These are phyloP conservation scores for Ochotona princeps DNA, from an alignment of 2,113 vertebrate species.

Conservation along the genomic window DNA sequence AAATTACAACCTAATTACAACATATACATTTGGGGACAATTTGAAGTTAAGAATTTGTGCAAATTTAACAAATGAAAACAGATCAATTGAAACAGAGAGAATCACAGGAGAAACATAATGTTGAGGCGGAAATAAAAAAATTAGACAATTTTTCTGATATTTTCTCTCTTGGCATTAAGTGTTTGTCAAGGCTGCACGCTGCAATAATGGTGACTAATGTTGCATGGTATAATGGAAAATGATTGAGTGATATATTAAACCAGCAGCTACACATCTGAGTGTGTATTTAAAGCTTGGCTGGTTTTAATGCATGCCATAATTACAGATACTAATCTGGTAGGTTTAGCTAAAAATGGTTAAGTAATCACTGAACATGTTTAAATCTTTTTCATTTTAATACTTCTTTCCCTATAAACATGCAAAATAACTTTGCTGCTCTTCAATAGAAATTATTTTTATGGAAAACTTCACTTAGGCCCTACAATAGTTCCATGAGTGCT, in stretches of 20 bases:
- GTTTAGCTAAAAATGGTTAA: conserved; percentile 68
- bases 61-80: conserved; percentile 65
- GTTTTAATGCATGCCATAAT: conserved; percentile 61
- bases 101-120: conserved; percentile 36
- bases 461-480: background rate
- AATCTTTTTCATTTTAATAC: conserved; percentile 50
- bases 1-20: conserved; percentile 74
- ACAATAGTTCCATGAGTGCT: background rate
- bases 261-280: conserved; percentile 37
- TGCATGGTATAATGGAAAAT: conserved; percentile 55
- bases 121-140: conserved; percentile 37
- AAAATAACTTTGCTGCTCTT: conserved; percentile 59
- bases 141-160: conserved; percentile 54
- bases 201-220: conserved; percentile 66
- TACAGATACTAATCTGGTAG: conserved; percentile 58
- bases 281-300: conserved; percentile 60
- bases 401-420: background rate
- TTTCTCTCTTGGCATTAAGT: conserved; percentile 61
- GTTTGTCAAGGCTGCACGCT: conserved; percentile 57
- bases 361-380: conserved; percentile 19
- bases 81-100: conserved; percentile 43
- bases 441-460: conserved; percentile 29
- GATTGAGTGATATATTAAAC: conserved; percentile 64
- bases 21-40: conserved; percentile 54
- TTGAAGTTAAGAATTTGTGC: conserved; percentile 46